phyloP scores from a whole-genome alignment of 2,888 invertebrate species.

The Limnephilus auricula region DNA sequence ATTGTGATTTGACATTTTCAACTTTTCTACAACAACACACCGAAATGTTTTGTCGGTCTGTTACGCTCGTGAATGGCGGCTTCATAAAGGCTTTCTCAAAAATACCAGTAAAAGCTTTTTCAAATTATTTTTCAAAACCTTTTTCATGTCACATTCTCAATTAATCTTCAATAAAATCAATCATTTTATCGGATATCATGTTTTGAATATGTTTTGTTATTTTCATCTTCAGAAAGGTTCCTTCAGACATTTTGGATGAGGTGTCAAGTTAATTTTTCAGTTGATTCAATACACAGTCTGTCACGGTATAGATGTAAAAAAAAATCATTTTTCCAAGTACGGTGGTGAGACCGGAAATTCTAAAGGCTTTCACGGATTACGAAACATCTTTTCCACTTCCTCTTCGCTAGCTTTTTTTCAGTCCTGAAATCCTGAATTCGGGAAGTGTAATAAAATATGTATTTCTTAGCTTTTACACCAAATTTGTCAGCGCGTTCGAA shows the following conservation, averaged over 20 bases:
- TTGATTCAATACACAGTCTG: background rate
- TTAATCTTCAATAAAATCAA: background rate
- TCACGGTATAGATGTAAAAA: background rate
- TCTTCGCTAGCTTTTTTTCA: background rate
- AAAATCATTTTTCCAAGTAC: background rate
- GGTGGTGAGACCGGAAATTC: slow-evolving; percentile 11
- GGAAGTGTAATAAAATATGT: background rate
- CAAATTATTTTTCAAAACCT: background rate
- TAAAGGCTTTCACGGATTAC: slow-evolving; percentile 9
- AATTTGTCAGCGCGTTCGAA: background rate
- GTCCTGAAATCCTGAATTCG: background rate
- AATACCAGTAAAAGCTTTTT: background rate
- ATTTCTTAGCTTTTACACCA: background rate
- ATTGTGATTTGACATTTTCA: background rate
- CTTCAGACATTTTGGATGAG: background rate
- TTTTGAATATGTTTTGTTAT: background rate
- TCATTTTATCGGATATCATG: background rate
- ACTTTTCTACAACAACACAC: background rate
- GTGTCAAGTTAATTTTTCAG: slow-evolving; percentile 16
- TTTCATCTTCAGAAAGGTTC: background rate
- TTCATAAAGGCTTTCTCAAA: background rate
- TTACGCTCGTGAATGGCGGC: background rate
- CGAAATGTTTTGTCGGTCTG: background rate
- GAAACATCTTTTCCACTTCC: slow-evolving; percentile 1
- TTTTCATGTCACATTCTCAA: background rate